Evolutionary conservation across 1,140 invertebrate species (phyloP).

Genomic region (Magallana gigas): DNA sequence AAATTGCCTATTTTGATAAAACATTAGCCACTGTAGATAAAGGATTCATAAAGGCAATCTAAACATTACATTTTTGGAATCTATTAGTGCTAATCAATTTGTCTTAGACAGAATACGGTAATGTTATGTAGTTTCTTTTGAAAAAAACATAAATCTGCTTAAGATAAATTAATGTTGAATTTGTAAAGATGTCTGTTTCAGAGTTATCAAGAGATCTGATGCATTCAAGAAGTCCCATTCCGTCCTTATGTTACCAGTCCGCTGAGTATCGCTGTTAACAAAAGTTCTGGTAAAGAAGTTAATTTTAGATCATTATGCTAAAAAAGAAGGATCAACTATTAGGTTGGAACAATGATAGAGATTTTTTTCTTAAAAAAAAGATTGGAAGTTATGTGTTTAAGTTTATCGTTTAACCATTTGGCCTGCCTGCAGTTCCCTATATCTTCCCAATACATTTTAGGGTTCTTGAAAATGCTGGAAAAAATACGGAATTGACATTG

Average conservation of each 20-base stretch:
- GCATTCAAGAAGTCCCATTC: constrained; percentile 32
- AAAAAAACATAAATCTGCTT: constrained; percentile 47
- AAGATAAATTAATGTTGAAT: constrained; percentile 21
- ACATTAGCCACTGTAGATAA: not conserved
- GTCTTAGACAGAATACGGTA: constrained; percentile 35
- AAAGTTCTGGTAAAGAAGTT: constrained; percentile 13
- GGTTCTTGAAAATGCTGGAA: too few species aligned
- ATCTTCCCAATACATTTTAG: not conserved
- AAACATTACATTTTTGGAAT: constrained; percentile 44
- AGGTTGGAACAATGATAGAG: not conserved
- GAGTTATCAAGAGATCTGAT: constrained; percentile 41
- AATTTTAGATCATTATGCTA: constrained; percentile 36
- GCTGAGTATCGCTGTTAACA: constrained; percentile 42
- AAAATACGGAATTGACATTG: too few species aligned
- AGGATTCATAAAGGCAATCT: constrained; percentile 23
- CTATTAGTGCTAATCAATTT: constrained; percentile 38
- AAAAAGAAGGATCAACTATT: constrained; percentile 30
- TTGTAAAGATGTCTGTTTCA: constrained; percentile 44
- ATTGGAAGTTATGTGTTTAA: not conserved
- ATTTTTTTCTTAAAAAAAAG: constrained; percentile 2
- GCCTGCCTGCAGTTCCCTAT: constrained; percentile 42
- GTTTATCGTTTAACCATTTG: constrained; percentile 44
- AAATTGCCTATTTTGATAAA: constrained; percentile 1
- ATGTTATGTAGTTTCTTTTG: constrained; percentile 53
- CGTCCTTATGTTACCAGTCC: constrained; percentile 44